Conservation (phyloP, 2,113 vertebrate species). For the Peromyscus polionotus region DNA sequence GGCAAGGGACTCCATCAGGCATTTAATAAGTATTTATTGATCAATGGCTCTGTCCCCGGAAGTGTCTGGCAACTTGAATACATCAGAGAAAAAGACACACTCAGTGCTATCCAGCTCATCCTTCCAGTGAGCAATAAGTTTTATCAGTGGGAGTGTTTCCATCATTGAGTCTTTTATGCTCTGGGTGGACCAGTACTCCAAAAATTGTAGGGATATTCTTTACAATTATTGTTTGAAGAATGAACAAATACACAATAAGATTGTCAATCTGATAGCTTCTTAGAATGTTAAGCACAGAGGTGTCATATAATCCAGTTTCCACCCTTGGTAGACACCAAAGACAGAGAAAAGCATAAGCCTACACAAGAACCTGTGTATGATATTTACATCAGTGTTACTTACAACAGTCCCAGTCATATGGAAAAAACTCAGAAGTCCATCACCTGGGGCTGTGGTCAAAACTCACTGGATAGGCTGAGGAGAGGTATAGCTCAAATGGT, state of each 20-base stretch:
- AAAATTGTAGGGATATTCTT: background rate
- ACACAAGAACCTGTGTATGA: background rate
- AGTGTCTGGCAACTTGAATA: background rate
- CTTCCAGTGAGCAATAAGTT: background rate
- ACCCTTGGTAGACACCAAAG: background rate
- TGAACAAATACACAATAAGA: background rate
- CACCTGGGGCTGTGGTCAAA: background rate
- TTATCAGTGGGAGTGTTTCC: background rate
- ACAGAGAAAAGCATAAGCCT: background rate
- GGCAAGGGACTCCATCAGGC: background rate
- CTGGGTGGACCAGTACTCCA: background rate
- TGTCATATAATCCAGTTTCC: background rate
- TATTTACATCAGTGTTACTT: background rate
- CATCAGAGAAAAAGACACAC: background rate
- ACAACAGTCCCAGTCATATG: background rate
- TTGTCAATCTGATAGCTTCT: background rate
- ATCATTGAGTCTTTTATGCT: background rate
- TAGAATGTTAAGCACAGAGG: background rate
- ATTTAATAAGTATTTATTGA: background rate
- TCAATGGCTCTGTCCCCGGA: background rate
- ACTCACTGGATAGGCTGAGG: background rate
- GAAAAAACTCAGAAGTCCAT: background rate
- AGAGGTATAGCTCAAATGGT: too few relatives aligned
- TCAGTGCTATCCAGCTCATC: background rate
- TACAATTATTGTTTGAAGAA: background rate